These are phyloP conservation scores for Onychorhynchus coronatus DNA, from an alignment of 2,113 vertebrate species.

Conservation along the genomic window DNA sequence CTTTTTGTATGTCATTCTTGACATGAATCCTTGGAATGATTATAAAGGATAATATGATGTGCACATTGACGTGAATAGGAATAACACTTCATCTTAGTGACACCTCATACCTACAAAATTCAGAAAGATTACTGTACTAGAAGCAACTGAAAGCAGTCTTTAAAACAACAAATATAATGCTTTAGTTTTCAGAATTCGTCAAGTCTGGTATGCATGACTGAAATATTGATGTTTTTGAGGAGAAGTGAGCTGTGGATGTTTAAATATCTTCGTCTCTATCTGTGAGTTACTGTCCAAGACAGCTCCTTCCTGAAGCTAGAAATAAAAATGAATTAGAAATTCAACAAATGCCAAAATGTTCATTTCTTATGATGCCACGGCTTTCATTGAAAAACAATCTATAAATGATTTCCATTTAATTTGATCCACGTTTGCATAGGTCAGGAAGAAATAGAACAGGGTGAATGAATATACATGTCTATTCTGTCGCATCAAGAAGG, in stretches of 20 bases:
- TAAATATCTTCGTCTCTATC: background rate
- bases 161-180: background rate
- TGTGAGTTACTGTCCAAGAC: background rate
- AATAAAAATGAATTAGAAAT: slow-evolving; percentile 30
- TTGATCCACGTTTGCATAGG: background rate
- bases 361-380: background rate
- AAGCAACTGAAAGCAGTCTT: slow-evolving; percentile 7
- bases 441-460: background rate
- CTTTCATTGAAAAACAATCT: background rate
- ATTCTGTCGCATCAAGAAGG: background rate
- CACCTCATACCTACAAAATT: background rate
- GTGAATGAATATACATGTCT: background rate
- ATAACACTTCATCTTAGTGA: slow-evolving; percentile 10
- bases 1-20: slow-evolving; percentile 4
- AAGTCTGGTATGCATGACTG: background rate
- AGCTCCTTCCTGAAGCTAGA: background rate
- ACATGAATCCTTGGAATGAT: background rate
- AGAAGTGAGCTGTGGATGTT: background rate
- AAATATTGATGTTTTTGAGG: background rate
- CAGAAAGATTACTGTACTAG: background rate
- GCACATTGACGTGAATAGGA: slow-evolving; percentile 5
- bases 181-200: background rate
- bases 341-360: background rate
- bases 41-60: background rate
- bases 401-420: background rate